Conservation (phyloP, 2,113 vertebrate genomes). For the Megaceryle maxima region DNA sequence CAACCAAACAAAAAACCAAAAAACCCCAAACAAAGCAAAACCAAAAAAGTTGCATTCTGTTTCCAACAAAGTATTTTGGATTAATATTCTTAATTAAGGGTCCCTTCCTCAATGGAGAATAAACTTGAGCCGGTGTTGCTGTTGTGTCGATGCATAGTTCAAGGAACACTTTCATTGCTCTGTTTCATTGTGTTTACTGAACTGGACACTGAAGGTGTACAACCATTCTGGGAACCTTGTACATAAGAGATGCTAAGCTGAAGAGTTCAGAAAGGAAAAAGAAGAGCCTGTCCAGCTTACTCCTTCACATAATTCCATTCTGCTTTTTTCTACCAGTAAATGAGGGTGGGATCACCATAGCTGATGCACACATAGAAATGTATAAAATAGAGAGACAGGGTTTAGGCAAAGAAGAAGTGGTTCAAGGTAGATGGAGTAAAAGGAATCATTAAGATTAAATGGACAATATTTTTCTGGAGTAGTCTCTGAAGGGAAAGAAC, state of each 20-base stretch:
- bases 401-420: background rate
- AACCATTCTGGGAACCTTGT: background rate
- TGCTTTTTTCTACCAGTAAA: background rate
- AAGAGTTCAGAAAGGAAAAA: background rate
- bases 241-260: background rate
- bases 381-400: background rate
- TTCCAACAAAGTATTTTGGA: background rate
- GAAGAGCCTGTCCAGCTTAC: background rate
- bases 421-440: background rate
- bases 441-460: background rate
- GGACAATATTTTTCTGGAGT: background rate
- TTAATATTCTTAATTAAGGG: background rate
- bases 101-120: background rate
- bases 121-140: background rate
- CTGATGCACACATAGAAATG: background rate
- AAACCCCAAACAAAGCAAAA: too few relatives aligned
- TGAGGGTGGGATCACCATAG: background rate
- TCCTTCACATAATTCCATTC: background rate
- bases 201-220: background rate
- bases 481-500: background rate
- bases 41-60: background rate
- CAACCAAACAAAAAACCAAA: too few relatives aligned
- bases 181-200: background rate
- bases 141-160: background rate
- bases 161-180: background rate